Evolutionary conservation across 2,113 vertebrate species (phyloP), one percentile per base, ranked within the genome.

Genomic region (Muntiacus reevesi): DNA sequence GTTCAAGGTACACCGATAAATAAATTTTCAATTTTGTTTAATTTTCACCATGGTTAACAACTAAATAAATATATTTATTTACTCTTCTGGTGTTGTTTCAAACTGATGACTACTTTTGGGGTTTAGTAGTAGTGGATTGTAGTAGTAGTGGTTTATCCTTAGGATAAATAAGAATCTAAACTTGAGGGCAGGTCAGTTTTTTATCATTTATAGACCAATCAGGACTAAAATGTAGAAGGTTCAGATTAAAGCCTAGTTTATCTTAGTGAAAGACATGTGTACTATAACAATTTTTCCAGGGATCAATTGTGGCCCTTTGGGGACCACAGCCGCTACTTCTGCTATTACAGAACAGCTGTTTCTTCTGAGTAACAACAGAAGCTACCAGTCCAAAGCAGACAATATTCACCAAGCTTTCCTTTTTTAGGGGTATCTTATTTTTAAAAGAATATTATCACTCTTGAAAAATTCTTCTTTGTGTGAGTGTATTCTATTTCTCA

Each of bases 371-470:
- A 52, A 47, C n/a, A 55, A 47, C 36, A 81, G 79, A 93, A 92
- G 86, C 93, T 6, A 45, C 0, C 6, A 52, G 52, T 78, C 83
- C n/a, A 71, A 92, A 47, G 62, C 2, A 52, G 74, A 33, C 47
- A 93, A 28, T 79, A 81, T 57, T 95, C 50, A 84, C 67, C 36
- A 74, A 64, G 27, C 11, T 43, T 84, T 94, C 7, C 76, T 64
- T 90, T 85, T 81, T 33, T 21, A 81, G 19, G 9, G 60, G 28
- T 57, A 89, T 28, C 36, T 83, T 87, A 67, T 45, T 91, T 96
- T 91, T 84, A 47, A 83, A 97, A 90, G 92, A 90, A 96, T 94
- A 87, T 88, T 54, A 86, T 60, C 96, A 76, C 33, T 97, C 71
- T 94, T 83, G 4, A 93, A 89, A 97, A 93, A 54, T 0, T n/a